Conservation (phyloP, 2,113 vertebrate genomes). For the Zosterops hypoxanthus region DNA sequence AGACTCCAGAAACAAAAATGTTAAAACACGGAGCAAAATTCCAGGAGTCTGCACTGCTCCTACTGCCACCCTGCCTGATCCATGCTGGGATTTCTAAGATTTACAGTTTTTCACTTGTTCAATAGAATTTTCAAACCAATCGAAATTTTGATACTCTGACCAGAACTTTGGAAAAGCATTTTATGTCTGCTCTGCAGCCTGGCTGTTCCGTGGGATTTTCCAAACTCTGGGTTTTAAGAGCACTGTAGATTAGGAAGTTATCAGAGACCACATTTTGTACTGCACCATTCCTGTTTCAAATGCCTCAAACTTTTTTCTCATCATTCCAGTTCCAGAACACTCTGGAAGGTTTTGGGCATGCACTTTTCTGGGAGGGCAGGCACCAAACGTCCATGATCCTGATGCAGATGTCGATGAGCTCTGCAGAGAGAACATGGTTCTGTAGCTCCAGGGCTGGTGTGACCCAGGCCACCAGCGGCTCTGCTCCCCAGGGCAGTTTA, state of each 20-base stretch:
- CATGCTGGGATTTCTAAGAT: background rate
- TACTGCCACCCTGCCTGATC: background rate
- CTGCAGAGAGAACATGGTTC: background rate
- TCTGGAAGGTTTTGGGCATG: background rate
- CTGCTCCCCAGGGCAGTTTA: background rate
- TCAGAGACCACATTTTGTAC: conserved; percentile 56
- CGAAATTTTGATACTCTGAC: conserved; percentile 56
- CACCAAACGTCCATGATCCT: background rate
- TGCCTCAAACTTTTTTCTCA: background rate
- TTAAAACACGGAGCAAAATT: background rate
- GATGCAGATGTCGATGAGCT: background rate
- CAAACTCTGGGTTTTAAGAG: background rate
- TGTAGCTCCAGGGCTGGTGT: background rate
- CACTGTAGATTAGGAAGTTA: background rate
- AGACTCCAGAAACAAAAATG: background rate
- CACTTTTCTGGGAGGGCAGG: background rate
- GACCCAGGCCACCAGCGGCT: background rate
- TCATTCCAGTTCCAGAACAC: background rate
- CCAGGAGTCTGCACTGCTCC: background rate
- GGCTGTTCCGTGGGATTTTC: background rate
- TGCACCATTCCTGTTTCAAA: conserved; percentile 27
- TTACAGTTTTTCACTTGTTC: conserved; percentile 32
- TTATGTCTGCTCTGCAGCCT: conserved; percentile 38
- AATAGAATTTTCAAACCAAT: background rate
- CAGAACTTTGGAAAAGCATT: conserved; percentile 31